These are phyloP conservation scores for Ennomos quercinarius DNA, from an alignment of 2,888 invertebrate genomes.

Conservation along the genomic window DNA sequence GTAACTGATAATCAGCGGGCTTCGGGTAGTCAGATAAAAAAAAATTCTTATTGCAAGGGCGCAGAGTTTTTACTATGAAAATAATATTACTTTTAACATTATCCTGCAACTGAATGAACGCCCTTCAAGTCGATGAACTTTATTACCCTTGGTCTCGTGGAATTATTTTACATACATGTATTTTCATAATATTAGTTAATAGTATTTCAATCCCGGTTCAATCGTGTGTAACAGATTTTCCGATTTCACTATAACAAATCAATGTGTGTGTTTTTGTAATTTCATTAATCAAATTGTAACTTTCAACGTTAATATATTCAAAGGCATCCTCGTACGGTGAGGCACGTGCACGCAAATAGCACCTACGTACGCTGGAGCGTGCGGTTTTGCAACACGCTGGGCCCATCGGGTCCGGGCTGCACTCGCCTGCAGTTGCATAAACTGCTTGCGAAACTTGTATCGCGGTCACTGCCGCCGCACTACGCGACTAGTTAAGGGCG, in stretches of 20 bases:
- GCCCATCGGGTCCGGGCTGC: conserved; percentile 76
- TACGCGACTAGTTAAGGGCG: conserved; percentile 64
- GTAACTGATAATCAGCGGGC: no score
- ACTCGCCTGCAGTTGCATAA: conserved; percentile 81
- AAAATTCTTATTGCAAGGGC: no score
- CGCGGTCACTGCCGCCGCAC: conserved; percentile 82
- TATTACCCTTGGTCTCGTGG: no score
- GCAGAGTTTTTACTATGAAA: no score
- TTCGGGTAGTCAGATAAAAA: no score
- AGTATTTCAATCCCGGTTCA: no score
- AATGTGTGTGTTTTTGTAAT: conserved; percentile 7
- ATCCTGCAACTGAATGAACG: no score
- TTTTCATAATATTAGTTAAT: no score
- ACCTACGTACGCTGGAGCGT: conserved; percentile 44
- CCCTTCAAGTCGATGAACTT: no score
- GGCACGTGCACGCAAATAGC: conserved; percentile 60
- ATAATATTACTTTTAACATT: no score
- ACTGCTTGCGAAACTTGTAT: conserved; percentile 75
- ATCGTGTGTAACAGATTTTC: no score
- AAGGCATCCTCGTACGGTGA: conserved; percentile 36
- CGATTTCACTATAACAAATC: not conserved
- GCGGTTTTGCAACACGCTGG: conserved; percentile 72
- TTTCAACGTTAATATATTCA: conserved; percentile 25
- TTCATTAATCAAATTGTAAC: conserved; percentile 25
- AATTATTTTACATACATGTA: no score